phyloP scores from a whole-genome alignment of 1,140 invertebrate genomes.

The Tenebrio molitor region DNA sequence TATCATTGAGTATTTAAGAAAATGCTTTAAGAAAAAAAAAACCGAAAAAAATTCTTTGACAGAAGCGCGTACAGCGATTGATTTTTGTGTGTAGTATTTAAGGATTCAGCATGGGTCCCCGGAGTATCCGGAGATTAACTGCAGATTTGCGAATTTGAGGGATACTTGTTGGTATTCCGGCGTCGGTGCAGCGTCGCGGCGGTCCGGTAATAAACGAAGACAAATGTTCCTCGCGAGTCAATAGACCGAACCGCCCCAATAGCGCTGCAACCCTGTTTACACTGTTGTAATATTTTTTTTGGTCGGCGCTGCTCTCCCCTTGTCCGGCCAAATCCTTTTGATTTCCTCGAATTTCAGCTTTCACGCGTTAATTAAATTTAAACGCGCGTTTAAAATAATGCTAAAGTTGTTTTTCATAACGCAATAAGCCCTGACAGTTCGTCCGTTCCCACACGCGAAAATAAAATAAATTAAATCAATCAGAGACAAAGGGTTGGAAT shows the following conservation, averaged over 20 bases:
- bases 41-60: no score
- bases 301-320: not conserved
- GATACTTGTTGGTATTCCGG: slow-evolving; percentile 57
- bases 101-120: not conserved
- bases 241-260: slow-evolving; percentile 29
- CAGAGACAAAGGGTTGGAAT: slow-evolving; percentile 54
- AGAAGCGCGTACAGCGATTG: no score
- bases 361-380: slow-evolving; percentile 45
- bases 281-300: slow-evolving; percentile 23
- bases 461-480: slow-evolving; percentile 57
- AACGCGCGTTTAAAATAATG: slow-evolving; percentile 46
- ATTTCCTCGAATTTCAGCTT: slow-evolving; percentile 28
- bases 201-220: slow-evolving; percentile 58
- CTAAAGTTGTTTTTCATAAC: slow-evolving; percentile 43
- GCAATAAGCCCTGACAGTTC: slow-evolving; percentile 44
- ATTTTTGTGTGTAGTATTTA: slow-evolving; percentile 17
- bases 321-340: slow-evolving; percentile 44
- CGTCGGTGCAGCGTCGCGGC: slow-evolving; percentile 49
- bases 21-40: no score
- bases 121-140: slow-evolving; percentile 47
- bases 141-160: slow-evolving; percentile 57
- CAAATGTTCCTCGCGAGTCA: slow-evolving; percentile 54
- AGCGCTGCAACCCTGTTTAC: slow-evolving; percentile 16
- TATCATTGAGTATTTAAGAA: no score
- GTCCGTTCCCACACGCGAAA: slow-evolving; percentile 47